Evolutionary conservation across 2,113 vertebrate genomes (phyloP).

Genomic region (Ctenodactylus gundi): DNA sequence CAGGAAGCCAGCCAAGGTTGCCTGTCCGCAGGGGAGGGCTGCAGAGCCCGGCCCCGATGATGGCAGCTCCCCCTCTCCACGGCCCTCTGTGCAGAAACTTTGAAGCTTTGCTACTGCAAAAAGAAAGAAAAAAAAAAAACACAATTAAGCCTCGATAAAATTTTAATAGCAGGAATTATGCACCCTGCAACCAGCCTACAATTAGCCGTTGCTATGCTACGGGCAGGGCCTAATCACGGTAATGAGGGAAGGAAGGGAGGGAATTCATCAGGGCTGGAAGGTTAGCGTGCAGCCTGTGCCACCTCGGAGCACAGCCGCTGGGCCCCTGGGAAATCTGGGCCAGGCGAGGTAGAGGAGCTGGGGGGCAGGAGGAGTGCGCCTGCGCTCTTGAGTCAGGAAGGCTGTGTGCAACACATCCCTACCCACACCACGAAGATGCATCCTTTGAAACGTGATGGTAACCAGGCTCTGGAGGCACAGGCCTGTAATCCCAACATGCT

Average conservation of each 20-base stretch:
- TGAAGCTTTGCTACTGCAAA: slow-evolving; percentile 65
- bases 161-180: slow-evolving; percentile 77
- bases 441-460: not conserved
- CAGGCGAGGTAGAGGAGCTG: slow-evolving; percentile 58
- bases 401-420: not conserved
- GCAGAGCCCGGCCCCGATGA: too few relatives aligned
- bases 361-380: not conserved
- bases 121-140: too few relatives aligned
- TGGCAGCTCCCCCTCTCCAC: slow-evolving; percentile 74
- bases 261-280: slow-evolving; percentile 78
- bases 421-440: not conserved
- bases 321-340: slow-evolving; percentile 73
- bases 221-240: slow-evolving; percentile 69
- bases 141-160: slow-evolving; percentile 74
- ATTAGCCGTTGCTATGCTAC: slow-evolving; percentile 83
- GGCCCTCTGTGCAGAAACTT: slow-evolving; percentile 66
- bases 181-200: slow-evolving; percentile 73
- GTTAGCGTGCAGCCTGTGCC: slow-evolving; percentile 62
- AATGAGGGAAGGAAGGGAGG: slow-evolving; percentile 77
- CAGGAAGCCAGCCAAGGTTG: slow-evolving; percentile 74
- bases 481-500: too few relatives aligned
- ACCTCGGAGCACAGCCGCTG: slow-evolving; percentile 21
- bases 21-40: slow-evolving; percentile 38
- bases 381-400: slow-evolving; percentile 17
- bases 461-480: too few relatives aligned